Evolutionary conservation across 2,797 vertebrate species (phyloP).

Genomic region (Myoxocephalus aenaeus): DNA sequence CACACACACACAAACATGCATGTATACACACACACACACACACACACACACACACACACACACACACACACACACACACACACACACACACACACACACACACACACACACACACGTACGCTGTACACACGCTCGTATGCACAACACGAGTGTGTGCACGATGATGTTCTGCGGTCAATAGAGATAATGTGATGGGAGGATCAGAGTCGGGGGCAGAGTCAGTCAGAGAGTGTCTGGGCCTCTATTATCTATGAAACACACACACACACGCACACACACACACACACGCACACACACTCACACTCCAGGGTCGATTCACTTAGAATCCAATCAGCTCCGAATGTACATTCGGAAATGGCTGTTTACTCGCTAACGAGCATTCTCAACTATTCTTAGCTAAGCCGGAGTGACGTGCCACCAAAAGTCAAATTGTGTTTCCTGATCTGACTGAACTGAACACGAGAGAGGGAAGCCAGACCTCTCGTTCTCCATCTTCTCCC

Average conservation of each 20-base stretch:
- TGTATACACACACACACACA: constrained; percentile 38
- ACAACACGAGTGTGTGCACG: not conserved
- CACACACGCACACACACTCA: constrained; percentile 11
- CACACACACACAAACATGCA: constrained; percentile 7
- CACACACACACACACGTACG: constrained; percentile 31
- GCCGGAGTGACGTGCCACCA: not conserved
- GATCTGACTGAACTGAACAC: not conserved
- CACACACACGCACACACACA: constrained; percentile 18
- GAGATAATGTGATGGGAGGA: constrained; percentile 39
- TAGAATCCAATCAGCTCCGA: constrained; percentile 20
- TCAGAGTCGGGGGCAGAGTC: constrained; percentile 27
- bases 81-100: too few species aligned
- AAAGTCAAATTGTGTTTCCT: not conserved
- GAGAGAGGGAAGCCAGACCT: not conserved
- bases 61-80: constrained; percentile 30
- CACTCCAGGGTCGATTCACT: not conserved
- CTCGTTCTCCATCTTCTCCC: not conserved
- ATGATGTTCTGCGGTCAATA: constrained; percentile 45
- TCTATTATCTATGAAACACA: constrained; percentile 16
- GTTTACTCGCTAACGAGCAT: constrained; percentile 2
- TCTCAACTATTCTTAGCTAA: not conserved
- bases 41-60: constrained; percentile 36
- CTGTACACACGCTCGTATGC: constrained; percentile 20
- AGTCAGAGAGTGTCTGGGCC: constrained; percentile 9
- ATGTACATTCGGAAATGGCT: not conserved